Evolutionary conservation across 2,888 invertebrate species (phyloP), one percentile per base, ranked within the genome.

Genomic region (Asteroscopus sphinx): DNA sequence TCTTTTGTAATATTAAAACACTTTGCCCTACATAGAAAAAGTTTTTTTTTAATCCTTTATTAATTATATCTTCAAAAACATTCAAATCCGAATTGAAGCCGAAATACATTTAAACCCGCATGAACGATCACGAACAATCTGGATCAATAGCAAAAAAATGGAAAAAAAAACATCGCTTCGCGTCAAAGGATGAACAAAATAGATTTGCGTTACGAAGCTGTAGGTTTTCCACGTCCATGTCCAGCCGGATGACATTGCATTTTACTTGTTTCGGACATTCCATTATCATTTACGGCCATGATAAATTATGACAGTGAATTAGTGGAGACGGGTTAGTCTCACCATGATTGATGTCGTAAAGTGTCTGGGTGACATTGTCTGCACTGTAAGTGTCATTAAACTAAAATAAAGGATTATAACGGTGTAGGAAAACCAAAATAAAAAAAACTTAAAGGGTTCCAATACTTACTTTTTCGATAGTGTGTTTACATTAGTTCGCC

Each of bases 301-400:
- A 72, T 67, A 47, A 65, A 67, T 67, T 68, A 62, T 68, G 48
- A 37, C 30, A 30, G 46, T 70, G 66, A 70, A 66, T 66, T 66
- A 51, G 39, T 8, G 13, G 39, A 6, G 70, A 70, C 58, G 52
- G 51, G 39, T 32, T 35, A 26, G 15, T 51, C 30, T 36, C 28
- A 2, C 13, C 35, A 56, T 67, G 68, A 67, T 72, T 67, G 45
- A 68, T 65, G 66, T 12, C 13, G 0, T 12, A 6, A 45, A 15
- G 21, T 64, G 28, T 37, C 56, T 33, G 35, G 35, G 36, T 49
- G 28, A 41, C 3, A 9, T 9, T 40, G 11, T 40, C 12, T 41
- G 28, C 25, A 8, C 6, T 21, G 12, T 32, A 3, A 40, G 35
- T 54, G 40, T 25, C 16, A 41, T 21, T 37, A 32, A 21, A 48